Conservation (phyloP, 2,888 invertebrate genomes). For the Linnaemya vulpina region DNA sequence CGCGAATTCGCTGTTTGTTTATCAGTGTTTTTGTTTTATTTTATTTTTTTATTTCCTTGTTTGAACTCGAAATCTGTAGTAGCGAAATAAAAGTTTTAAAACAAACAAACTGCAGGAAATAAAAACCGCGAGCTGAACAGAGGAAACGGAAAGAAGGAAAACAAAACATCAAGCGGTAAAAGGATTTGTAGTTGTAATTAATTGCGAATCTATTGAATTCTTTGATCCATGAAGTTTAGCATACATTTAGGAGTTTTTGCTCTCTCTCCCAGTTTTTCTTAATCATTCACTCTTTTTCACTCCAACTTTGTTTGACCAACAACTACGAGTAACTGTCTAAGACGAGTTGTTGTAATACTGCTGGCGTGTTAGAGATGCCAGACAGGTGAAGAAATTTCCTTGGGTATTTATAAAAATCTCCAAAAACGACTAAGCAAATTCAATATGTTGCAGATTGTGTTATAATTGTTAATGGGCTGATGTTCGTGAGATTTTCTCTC, state of each 20-base stretch:
- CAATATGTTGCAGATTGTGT: too few species aligned
- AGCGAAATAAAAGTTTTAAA: conserved; percentile 35
- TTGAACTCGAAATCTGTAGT: conserved; percentile 34
- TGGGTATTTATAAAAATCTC: too few species aligned
- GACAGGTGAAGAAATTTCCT: too few species aligned
- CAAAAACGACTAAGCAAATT: too few species aligned
- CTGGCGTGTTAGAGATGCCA: too few species aligned
- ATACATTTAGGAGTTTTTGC: conserved; percentile 13
- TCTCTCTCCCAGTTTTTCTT: background rate
- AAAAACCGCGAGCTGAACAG: background rate
- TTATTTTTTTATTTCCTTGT: background rate
- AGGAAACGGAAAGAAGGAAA: background rate
- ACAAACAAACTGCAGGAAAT: background rate
- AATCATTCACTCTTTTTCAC: background rate
- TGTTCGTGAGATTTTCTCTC: too few species aligned
- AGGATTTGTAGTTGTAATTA: conserved; percentile 47
- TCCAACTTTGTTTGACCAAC: background rate
- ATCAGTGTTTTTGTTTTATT: background rate
- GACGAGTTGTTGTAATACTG: too few species aligned
- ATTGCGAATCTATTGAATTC: conserved; percentile 58
- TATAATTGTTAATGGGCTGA: too few species aligned
- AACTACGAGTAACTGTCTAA: too few species aligned
- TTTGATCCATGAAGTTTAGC: conserved; percentile 60
- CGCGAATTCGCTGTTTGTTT: conserved; percentile 37
- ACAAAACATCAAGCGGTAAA: background rate